Percentiles rank a stretch among this genome's conserved stretches.
These are phyloP conservation scores for Muricea muricata DNA, from an alignment of 92 coral and sea anemone genomes.

Conservation along the genomic window DNA sequence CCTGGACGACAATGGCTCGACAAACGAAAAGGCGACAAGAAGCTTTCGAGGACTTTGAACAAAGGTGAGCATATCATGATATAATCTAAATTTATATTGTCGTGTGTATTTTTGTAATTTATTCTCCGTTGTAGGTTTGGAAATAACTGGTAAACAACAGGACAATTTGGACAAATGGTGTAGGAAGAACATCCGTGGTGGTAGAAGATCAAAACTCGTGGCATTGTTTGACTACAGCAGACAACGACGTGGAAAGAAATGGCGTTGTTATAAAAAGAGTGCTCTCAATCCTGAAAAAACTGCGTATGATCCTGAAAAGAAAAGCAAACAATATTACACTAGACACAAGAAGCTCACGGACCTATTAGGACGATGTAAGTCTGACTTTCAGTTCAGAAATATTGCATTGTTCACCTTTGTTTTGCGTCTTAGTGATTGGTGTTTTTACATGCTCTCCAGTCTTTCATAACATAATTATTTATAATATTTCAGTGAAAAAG, in stretches of 20 bases:
- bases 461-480: background rate
- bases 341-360: slow-evolving; percentile 29
- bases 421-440: no score
- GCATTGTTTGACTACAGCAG: slow-evolving; percentile 22
- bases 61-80: slow-evolving; percentile 13
- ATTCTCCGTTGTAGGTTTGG: background rate
- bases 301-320: slow-evolving; percentile 10
- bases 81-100: background rate
- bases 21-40: slow-evolving; percentile 26
- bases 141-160: slow-evolving; percentile 33
- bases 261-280: slow-evolving; percentile 33
- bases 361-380: slow-evolving; percentile 25
- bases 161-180: slow-evolving; percentile 40
- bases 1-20: slow-evolving; percentile 41
- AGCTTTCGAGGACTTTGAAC: slow-evolving; percentile 26
- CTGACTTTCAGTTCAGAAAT: no score
- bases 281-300: slow-evolving; percentile 31
- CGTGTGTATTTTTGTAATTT: background rate
- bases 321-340: slow-evolving; percentile 14
- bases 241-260: background rate
- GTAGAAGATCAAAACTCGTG: background rate
- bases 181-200: background rate
- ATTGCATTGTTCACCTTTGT: no score
- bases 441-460: no score
- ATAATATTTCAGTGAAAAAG: slow-evolving; percentile 7